These are phyloP conservation scores for Drosophila watanabei DNA, from an alignment of 1,140 invertebrate genomes.

Conservation along the genomic window DNA sequence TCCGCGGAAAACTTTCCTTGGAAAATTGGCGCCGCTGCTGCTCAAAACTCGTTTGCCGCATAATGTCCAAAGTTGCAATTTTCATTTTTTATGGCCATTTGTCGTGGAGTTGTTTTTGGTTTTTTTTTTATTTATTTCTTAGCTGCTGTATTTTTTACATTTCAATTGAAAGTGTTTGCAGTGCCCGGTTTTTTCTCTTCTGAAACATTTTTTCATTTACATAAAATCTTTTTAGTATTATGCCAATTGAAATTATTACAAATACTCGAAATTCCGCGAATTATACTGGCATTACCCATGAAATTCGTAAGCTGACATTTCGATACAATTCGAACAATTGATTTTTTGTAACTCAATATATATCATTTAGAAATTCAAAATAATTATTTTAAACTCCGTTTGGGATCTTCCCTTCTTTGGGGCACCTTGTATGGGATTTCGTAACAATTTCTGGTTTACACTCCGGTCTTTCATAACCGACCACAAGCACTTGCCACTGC, in stretches of 20 bases:
- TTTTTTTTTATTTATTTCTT: slow-evolving; percentile 1
- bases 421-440: slow-evolving; percentile 29
- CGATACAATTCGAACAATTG: neutral
- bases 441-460: slow-evolving; percentile 32
- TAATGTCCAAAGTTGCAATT: slow-evolving; percentile 76
- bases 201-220: slow-evolving; percentile 37
- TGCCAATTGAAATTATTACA: too few relatives aligned
- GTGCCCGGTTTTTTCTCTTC: slow-evolving; percentile 1
- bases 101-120: slow-evolving; percentile 36
- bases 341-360: neutral
- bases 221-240: slow-evolving; percentile 7
- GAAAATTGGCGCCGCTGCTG: slow-evolving; percentile 47
- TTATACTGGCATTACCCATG: neutral
- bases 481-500: slow-evolving; percentile 40
- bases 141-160: slow-evolving; percentile 12
- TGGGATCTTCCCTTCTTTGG: neutral
- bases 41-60: slow-evolving; percentile 67
- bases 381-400: neutral
- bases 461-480: slow-evolving; percentile 44
- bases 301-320: neutral
- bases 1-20: slow-evolving; percentile 21
- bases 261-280: neutral
- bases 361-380: neutral
- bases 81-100: slow-evolving; percentile 69
- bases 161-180: slow-evolving; percentile 60